These are phyloP conservation scores for Erpetoichthys calabaricus DNA, from an alignment of 2,797 vertebrate species.

Conservation along the genomic window DNA sequence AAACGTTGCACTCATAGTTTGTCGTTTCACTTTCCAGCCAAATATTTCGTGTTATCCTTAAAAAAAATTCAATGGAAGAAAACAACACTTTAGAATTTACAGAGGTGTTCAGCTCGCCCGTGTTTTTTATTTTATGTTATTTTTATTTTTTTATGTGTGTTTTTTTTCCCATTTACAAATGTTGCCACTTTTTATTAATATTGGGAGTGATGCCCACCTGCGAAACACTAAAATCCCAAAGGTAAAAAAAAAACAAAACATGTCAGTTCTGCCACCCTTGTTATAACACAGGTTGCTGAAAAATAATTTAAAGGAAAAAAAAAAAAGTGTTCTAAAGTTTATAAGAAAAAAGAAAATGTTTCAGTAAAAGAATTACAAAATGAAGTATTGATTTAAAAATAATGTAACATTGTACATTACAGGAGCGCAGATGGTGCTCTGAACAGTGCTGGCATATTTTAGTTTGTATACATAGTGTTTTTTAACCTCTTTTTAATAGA, in stretches of 20 bases:
- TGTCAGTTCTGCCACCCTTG: constrained; percentile 2
- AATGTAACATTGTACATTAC: constrained; percentile 36
- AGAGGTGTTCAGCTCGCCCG: too few relatives aligned
- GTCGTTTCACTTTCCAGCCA: too few relatives aligned
- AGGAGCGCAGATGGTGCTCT: constrained; percentile 58
- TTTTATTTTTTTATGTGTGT: too few relatives aligned
- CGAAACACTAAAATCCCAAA: constrained; percentile 18
- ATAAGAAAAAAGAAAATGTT: constrained; percentile 41
- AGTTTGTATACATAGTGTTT: constrained; percentile 98
- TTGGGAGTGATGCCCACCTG: not conserved
- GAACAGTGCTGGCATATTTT: constrained; percentile 82
- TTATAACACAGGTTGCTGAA: constrained; percentile 11
- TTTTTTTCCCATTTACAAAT: too few relatives aligned
- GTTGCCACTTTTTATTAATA: too few relatives aligned
- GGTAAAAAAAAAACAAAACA: constrained; percentile 2
- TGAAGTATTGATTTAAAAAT: constrained; percentile 49
- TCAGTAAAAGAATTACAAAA: constrained; percentile 44
- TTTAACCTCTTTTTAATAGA: constrained; percentile 88
- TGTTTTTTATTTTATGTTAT: too few relatives aligned
- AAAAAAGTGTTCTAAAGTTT: constrained; percentile 32
- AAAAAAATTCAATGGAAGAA: too few relatives aligned
- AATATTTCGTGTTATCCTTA: too few relatives aligned
- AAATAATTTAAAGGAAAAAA: constrained; percentile 20
- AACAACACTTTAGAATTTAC: too few relatives aligned
- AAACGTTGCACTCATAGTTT: too few relatives aligned